These are phyloP conservation scores for Drosophila kohkoa DNA, from an alignment of 1,140 invertebrate genomes.

Conservation along the genomic window DNA sequence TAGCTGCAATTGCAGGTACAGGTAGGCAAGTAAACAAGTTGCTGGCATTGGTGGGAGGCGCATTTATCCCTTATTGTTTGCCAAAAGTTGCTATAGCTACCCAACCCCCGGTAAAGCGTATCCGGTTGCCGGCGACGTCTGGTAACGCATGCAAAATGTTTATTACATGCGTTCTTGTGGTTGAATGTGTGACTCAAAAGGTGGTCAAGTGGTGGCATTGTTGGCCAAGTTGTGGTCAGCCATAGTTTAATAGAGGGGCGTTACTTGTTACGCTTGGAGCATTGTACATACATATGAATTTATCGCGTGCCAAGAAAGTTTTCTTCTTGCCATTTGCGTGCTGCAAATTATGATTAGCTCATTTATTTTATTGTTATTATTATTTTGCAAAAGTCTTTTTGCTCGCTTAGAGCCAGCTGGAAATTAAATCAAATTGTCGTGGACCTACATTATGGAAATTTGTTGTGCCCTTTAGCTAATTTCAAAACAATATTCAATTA, in stretches of 20 bases:
- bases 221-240: slow-evolving; percentile 28
- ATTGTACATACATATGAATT: not conserved
- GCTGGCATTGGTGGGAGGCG: slow-evolving; percentile 1
- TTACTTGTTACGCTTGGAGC: slow-evolving; percentile 65
- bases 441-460: slow-evolving; percentile 13
- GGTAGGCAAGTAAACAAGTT: slow-evolving; percentile 72
- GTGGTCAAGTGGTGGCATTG: not conserved
- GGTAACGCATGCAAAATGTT: slow-evolving; percentile 64
- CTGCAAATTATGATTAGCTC: slow-evolving; percentile 66
- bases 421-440: slow-evolving; percentile 36
- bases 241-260: slow-evolving; percentile 21
- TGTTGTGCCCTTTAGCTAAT: not conserved
- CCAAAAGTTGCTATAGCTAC: slow-evolving; percentile 77
- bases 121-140: slow-evolving; percentile 16
- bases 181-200: too few species aligned
- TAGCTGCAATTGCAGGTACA: slow-evolving; percentile 63
- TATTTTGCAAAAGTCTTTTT: slow-evolving; percentile 37
- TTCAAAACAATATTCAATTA: not conserved
- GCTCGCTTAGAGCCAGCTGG: slow-evolving; percentile 17
- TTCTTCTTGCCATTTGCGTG: slow-evolving; percentile 54
- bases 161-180: slow-evolving; percentile 39
- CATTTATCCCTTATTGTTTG: slow-evolving; percentile 48
- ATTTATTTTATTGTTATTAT: slow-evolving; percentile 51
- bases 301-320: slow-evolving; percentile 22
- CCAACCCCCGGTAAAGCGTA: slow-evolving; percentile 46